A percentile compares a stretch with the other conserved stretches of the same genome.
These are phyloP conservation scores for Phocides pigmalion DNA, from an alignment of 1,140 invertebrate genomes.

Conservation along the genomic window DNA sequence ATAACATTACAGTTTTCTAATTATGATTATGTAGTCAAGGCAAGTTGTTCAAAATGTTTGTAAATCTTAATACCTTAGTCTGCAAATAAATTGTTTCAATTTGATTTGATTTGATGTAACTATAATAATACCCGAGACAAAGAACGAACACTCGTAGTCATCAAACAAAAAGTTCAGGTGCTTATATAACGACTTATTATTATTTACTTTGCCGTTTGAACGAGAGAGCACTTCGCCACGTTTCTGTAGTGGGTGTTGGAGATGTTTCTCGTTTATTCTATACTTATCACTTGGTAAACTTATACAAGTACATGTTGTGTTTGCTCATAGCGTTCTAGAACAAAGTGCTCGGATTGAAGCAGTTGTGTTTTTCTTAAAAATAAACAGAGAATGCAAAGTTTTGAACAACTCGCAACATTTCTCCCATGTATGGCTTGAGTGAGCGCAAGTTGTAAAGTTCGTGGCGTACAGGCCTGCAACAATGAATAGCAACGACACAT, in stretches of 20 bases:
- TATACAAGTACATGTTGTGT: not conserved
- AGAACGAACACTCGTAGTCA: too few relatives aligned
- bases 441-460: slow-evolving; percentile 15
- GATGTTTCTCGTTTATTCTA: not conserved
- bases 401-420: slow-evolving; percentile 12
- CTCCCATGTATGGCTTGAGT: slow-evolving; percentile 16
- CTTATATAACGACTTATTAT: too few relatives aligned
- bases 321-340: not conserved
- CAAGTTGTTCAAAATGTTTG: too few relatives aligned
- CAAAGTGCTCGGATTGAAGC: not conserved
- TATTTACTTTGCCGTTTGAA: too few relatives aligned
- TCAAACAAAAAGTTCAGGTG: too few relatives aligned
- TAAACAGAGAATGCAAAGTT: slow-evolving; percentile 7
- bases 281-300: not conserved
- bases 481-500: not conserved
- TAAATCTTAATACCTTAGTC: too few relatives aligned
- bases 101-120: too few relatives aligned
- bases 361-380: slow-evolving; percentile 21
- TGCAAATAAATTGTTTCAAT: too few relatives aligned
- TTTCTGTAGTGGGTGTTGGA: not conserved
- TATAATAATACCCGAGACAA: too few relatives aligned
- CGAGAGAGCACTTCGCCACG: too few relatives aligned
- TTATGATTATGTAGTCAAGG: too few relatives aligned
- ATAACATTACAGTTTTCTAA: too few relatives aligned
- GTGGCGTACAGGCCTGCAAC: not conserved